Base-by-base conservation (phyloP, 1,140 invertebrate genomes). In the Varroa destructor region DNA sequence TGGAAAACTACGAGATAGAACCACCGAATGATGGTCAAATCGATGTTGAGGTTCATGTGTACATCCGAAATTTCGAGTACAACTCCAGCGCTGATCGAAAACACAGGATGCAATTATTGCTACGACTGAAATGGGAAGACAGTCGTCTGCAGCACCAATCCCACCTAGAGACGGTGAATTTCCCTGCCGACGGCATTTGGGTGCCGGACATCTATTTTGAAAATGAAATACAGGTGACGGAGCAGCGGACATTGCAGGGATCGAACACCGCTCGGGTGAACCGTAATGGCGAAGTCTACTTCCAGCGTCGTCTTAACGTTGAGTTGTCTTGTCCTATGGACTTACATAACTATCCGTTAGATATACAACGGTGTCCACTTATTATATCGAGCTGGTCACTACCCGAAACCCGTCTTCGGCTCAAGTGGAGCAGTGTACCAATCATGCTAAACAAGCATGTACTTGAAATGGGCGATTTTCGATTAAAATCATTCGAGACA, bases 241-340 rank as follows among this genome's bases (percentile, higher is more conserved):
- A 67, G 61, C 61, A 36, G 3, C 61, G 61, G 12, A 67, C 14
- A 8, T 2, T 67, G 12, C 61, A 40, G 36, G 46, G 46, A 3
- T 51, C 46, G 8, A 51, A 51, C 46, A 8, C 8, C 4, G 46
- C 46, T 8, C 46, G 46, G 46, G 61, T 67, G 10, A 8, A 46
- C 14, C 14, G 37, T 1, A 12, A 40, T 2, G 61, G 61, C 12
- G 12, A 14, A 12, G 61, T 67, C 2, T 8, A 40, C 46, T 8
- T 67, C 12, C 40, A 67, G 40, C 61, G 46, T 14, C 61, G 61
- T 36, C 40, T 67, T 37, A 67, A 10, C 36, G 61, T 40, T 2
- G 61, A 67, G 8, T 8, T 67, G 2, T n/a, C 61, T 36, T 67
- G 61, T 40, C 61, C 61, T 12, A 67, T 67, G 61, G 61, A 67